A percentile compares a stretch with the other conserved stretches of the same genome.
These are phyloP conservation scores for Leptinotarsa lineolata DNA, from an alignment of 1,140 invertebrate genomes.

Conservation along the genomic window DNA sequence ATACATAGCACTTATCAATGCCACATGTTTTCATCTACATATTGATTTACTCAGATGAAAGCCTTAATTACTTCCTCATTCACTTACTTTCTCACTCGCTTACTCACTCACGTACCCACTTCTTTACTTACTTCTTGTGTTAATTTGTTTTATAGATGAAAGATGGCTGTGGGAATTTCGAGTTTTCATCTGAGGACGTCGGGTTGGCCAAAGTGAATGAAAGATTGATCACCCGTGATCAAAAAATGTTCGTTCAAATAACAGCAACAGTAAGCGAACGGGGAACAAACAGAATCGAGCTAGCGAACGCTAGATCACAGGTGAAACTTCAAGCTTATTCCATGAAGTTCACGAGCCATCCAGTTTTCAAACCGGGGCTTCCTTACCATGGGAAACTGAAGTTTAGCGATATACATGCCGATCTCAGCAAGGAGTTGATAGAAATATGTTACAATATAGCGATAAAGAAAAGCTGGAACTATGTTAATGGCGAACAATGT, in stretches of 20 bases:
- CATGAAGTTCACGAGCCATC: slow-evolving; percentile 40
- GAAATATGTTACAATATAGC: slow-evolving; percentile 53
- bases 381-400: slow-evolving; percentile 63
- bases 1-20: too few species aligned
- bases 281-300: slow-evolving; percentile 62
- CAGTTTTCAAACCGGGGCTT: slow-evolving; percentile 65
- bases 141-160: slow-evolving; percentile 35
- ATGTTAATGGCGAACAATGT: slow-evolving; percentile 43
- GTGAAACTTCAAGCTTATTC: slow-evolving; percentile 40
- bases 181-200: slow-evolving; percentile 54
- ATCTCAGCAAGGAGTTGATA: slow-evolving; percentile 41
- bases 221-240: slow-evolving; percentile 20
- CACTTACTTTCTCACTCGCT: too few species aligned
- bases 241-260: slow-evolving; percentile 45
- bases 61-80: too few species aligned
- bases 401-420: slow-evolving; percentile 36
- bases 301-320: slow-evolving; percentile 55
- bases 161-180: slow-evolving; percentile 60
- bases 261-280: slow-evolving; percentile 65
- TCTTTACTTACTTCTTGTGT: too few species aligned
- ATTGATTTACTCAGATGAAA: too few species aligned
- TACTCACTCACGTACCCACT: too few species aligned
- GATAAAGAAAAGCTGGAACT: slow-evolving; percentile 51
- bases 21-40: too few species aligned
- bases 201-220: slow-evolving; percentile 45